phyloP scores from a whole-genome alignment of 2,888 invertebrate genomes.

The Pyrgus malvae region DNA sequence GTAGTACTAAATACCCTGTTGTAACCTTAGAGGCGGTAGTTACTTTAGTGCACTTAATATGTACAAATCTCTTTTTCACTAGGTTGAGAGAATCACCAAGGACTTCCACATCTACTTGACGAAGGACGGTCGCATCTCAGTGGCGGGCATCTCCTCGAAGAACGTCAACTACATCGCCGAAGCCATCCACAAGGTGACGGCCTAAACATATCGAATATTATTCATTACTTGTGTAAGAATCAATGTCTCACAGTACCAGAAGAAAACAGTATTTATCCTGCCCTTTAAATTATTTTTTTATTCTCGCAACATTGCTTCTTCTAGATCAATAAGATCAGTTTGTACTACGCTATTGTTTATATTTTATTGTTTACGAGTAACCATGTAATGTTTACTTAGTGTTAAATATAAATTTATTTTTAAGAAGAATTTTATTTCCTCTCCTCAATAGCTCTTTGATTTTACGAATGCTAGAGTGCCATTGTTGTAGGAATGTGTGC shows the following conservation, averaged over 20 bases:
- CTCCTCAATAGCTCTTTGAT: slow-evolving; percentile 13
- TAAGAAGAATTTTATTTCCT: slow-evolving; percentile 36
- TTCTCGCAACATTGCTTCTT: slow-evolving; percentile 15
- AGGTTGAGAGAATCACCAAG: slow-evolving; percentile 93
- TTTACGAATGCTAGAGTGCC: too few species aligned
- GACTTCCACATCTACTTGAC: slow-evolving; percentile 97
- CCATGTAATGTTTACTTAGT: slow-evolving; percentile 33
- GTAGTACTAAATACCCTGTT: too few species aligned
- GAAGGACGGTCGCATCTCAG: slow-evolving; percentile 98
- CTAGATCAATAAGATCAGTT: slow-evolving; percentile 26
- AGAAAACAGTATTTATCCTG: slow-evolving; percentile 57
- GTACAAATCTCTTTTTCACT: too few species aligned
- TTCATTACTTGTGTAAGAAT: neutral
- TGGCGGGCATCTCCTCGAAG: slow-evolving; percentile 97
- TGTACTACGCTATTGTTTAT: slow-evolving; percentile 22
- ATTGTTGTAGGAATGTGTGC: too few species aligned
- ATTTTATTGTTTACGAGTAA: slow-evolving; percentile 22
- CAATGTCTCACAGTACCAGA: slow-evolving; percentile 33
- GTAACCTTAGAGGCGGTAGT: too few species aligned
- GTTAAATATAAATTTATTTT: slow-evolving; percentile 41
- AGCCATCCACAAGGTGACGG: slow-evolving; percentile 95
- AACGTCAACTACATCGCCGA: slow-evolving; percentile 97
- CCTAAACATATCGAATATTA: slow-evolving; percentile 69
- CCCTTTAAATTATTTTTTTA: slow-evolving; percentile 21
- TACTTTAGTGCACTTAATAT: too few species aligned